These are phyloP conservation scores for Lepas anatifera DNA, from an alignment of 2,888 invertebrate species.

Conservation along the genomic window DNA sequence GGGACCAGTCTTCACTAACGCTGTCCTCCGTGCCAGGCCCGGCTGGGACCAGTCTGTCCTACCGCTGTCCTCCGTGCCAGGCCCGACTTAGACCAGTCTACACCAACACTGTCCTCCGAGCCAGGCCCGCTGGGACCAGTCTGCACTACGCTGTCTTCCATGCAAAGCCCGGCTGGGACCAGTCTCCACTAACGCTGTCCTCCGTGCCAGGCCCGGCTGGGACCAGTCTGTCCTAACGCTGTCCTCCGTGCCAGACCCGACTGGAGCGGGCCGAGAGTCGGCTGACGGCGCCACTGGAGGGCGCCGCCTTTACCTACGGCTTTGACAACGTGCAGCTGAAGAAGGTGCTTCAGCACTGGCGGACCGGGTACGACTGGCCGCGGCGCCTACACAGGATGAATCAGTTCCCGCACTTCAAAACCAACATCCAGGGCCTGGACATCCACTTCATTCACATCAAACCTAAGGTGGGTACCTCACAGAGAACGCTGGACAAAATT, in stretches of 20 bases:
- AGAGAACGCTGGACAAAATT: not conserved
- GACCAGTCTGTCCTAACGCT: too few species aligned
- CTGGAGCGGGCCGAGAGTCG: slow-evolving; percentile 6
- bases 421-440: slow-evolving; percentile 59
- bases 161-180: too few species aligned
- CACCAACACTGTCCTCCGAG: too few species aligned
- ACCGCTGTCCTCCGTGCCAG: too few species aligned
- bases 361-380: slow-evolving; percentile 55
- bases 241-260: too few species aligned
- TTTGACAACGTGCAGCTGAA: slow-evolving; percentile 56
- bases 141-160: not conserved
- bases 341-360: slow-evolving; percentile 62
- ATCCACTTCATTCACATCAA: slow-evolving; percentile 63
- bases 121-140: not conserved
- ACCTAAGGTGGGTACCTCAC: slow-evolving; percentile 34
- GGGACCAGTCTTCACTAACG: too few species aligned
- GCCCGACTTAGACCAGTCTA: not conserved
- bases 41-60: not conserved
- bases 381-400: slow-evolving; percentile 58
- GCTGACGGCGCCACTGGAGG: slow-evolving; percentile 32
- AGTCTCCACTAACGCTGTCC: too few species aligned
- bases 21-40: too few species aligned
- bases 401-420: slow-evolving; percentile 56
- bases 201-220: too few species aligned
- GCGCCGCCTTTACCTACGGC: slow-evolving; percentile 62